Base-by-base conservation (phyloP, 2,113 vertebrate species). In the Petaurus breviceps region DNA sequence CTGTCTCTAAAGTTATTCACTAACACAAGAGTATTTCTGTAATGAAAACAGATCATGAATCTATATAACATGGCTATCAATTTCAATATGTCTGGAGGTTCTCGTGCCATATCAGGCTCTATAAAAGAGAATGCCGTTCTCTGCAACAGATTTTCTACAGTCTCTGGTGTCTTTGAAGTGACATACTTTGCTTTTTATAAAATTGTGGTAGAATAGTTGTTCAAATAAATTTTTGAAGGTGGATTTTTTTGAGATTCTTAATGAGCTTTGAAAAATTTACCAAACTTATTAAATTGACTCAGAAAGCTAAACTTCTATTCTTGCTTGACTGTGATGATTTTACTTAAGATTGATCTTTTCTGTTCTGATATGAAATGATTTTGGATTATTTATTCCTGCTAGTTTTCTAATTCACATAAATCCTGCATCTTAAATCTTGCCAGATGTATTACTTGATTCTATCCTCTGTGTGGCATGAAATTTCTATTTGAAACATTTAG, bases 11-110 rank as follows among this genome's bases (percentile, higher is more conserved):
- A 68, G 37, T 8, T 11, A 97, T 89, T 96, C 26, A 90, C 95
- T 96, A 95, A 92, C 92, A 55, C 95, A 0, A 93, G 12, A 7
- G 1, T 57, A 94, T 98, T 97, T 98, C 96, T 94, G 50, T 53
- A 96, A 51, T 94, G 96, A 95, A 97, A 94, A 96, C 90, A 95
- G 97, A 96, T 95, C 93, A 93, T 77, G 77, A 24, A 54, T 96
- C 92, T 97, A 90, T 28, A 53, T 93, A 96, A 51, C 93, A 84
- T 90, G 91, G 84, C 91, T 93, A 96, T 94, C 3, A 2, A 96
- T 96, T 96, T 54, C 51, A 51, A 49, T 97, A 49, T 96, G 97
- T 97, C 90, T 51, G 16, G 50, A 51, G 37, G 9, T 37, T 77
- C 50, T 11, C 94, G 49, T 94, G 8, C 19, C 77, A 77, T 2